These are phyloP conservation scores for Pampusana beccarii DNA, from an alignment of 2,113 vertebrate species.

Conservation along the genomic window DNA sequence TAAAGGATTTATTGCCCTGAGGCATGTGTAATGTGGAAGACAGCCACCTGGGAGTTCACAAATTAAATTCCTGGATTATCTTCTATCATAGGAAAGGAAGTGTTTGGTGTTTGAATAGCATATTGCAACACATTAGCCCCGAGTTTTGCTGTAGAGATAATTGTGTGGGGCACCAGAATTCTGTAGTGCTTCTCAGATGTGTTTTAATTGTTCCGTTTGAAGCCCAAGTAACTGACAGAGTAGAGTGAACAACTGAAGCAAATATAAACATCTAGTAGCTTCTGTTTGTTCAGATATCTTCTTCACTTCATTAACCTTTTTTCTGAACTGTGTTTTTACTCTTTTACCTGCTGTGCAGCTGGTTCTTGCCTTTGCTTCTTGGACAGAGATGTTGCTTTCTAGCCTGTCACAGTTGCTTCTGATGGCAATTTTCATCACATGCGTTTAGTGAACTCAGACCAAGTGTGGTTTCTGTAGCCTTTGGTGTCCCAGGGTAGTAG, in stretches of 20 bases:
- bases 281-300: not conserved
- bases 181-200: not conserved
- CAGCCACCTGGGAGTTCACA: not conserved
- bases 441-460: not conserved
- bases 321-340: not conserved
- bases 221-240: not conserved
- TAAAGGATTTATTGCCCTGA: not conserved
- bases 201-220: constrained; percentile 2
- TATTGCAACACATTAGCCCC: not conserved
- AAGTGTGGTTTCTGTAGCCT: not conserved
- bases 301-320: not conserved
- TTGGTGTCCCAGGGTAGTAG: not conserved
- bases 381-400: no score
- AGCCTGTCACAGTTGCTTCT: not conserved
- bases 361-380: not conserved
- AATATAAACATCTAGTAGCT: not conserved
- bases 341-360: not conserved
- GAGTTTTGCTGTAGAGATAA: not conserved
- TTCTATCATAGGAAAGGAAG: constrained; percentile 21
- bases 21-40: not conserved
- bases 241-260: not conserved
- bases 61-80: constrained; percentile 41
- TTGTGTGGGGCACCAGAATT: not conserved
- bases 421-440: not conserved
- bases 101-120: not conserved